Base-by-base conservation (phyloP, 1,140 invertebrate genomes). In the Thaumetopoea pityocampa region DNA sequence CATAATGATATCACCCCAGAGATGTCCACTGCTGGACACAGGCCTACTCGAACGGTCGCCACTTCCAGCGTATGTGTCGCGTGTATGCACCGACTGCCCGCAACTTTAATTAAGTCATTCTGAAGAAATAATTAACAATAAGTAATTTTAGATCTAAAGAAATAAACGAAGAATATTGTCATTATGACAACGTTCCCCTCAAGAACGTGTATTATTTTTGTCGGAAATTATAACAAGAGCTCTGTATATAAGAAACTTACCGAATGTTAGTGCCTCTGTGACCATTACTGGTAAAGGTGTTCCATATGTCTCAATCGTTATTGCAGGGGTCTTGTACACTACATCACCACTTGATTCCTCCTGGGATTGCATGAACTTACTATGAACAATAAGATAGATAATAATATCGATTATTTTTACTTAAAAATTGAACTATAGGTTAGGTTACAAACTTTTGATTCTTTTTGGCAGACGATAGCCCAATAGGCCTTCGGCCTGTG, bases 211-310 rank as follows among this genome's bases (percentile, higher is more conserved):
- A n/a, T n/a, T n/a, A n/a, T n/a, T n/a, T n/a, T n/a, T n/a, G n/a
- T n/a, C n/a, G n/a, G n/a, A n/a, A n/a, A n/a, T n/a, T n/a, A n/a
- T n/a, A n/a, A n/a, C n/a, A n/a, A n/a, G n/a, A n/a, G n/a, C 5
- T 27, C 1, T 40, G 37, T 55, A 58, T 32, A 41, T 5, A 24
- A 45, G 14, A 20, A 19, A 85, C 87, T 86, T 87, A 94, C 93
- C 89, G 76, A 93, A 92, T 14, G 92, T 93, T n/a, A 97, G 71
- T 5, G 93, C 93, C 86, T 97, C 95, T 16, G 93, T 96, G 0
- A 98, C 92, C 20, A 94, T 86, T 2, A 96, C 94, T 23, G 96
- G 96, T 8, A 96, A 74, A 2, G 93, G 88, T 14, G 89, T 84
- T 0, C 94, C 94, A 88, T 90, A 96, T 43, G 88, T 89, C 76